Conservation (phyloP, 2,113 vertebrate genomes). For the Pseudonaja textilis region DNA sequence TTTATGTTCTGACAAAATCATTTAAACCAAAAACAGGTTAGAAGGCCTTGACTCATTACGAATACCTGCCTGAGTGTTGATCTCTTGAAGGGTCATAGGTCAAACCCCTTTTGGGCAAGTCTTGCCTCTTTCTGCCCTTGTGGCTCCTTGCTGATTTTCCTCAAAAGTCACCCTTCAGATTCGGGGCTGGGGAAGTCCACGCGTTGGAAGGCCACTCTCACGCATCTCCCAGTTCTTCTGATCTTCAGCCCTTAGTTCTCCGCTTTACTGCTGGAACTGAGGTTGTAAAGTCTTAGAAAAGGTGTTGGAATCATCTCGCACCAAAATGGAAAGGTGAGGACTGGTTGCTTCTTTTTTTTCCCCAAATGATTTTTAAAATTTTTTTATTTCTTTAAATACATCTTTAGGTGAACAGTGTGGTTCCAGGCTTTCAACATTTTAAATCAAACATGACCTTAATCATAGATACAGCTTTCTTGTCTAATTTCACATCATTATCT, state of each 20-base stretch:
- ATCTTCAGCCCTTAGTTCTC: background rate
- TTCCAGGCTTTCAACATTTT: too few relatives aligned
- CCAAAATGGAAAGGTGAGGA: background rate
- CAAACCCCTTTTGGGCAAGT: background rate
- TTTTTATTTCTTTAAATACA: too few relatives aligned
- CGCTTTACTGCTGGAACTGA: background rate
- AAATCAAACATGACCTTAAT: too few relatives aligned
- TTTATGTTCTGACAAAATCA: background rate
- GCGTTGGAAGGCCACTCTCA: background rate
- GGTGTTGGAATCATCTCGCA: background rate
- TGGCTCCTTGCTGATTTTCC: background rate
- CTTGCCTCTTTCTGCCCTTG: background rate
- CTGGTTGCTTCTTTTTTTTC: background rate
- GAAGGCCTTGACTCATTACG: background rate
- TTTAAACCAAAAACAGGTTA: background rate
- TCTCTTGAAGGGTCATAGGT: background rate
- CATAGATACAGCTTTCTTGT: too few relatives aligned
- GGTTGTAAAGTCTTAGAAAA: background rate
- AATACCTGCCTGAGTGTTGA: background rate
- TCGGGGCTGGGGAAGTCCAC: background rate
- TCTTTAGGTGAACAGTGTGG: too few relatives aligned
- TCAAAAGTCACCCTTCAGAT: background rate
- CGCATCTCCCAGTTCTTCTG: background rate
- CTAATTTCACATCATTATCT: too few relatives aligned
- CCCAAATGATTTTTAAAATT: too few relatives aligned